Percentiles rank a stretch among this genome's conserved stretches.
Evolutionary conservation across 2,888 invertebrate species (phyloP).

Genomic region (Meteorus cinctellus): DNA sequence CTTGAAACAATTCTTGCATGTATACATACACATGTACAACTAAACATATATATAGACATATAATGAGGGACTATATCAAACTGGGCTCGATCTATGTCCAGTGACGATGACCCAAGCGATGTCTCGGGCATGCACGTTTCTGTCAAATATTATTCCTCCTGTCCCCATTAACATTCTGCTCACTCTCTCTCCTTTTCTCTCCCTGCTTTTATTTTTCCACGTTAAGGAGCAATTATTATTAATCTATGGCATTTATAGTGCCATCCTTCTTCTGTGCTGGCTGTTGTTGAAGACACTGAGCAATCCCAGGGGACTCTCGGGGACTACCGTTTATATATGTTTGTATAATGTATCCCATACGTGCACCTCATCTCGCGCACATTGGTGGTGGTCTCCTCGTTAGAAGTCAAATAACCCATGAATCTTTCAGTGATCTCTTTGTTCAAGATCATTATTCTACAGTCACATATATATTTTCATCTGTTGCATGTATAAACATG

Average conservation of each 20-base stretch:
- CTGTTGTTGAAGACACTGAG: slow-evolving; percentile 9
- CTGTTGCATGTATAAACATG: not conserved
- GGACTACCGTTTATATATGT: not conserved
- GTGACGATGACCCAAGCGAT: slow-evolving; percentile 27
- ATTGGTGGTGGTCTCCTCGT: slow-evolving; percentile 1
- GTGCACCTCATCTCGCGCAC: slow-evolving; percentile 1
- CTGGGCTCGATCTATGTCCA: not conserved
- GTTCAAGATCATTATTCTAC: slow-evolving; percentile 9
- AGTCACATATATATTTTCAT: not conserved
- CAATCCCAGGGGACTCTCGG: slow-evolving; percentile 20
- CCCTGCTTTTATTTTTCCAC: slow-evolving; percentile 31
- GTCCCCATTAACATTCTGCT: slow-evolving; percentile 24
- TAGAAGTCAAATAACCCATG: slow-evolving; percentile 30
- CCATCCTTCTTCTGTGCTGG: slow-evolving; percentile 8
- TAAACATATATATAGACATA: not conserved
- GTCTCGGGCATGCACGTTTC: not conserved
- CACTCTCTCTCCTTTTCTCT: slow-evolving; percentile 27
- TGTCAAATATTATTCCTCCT: slow-evolving; percentile 29
- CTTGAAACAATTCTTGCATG: not conserved
- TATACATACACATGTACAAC: not conserved
- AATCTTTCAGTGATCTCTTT: slow-evolving; percentile 25
- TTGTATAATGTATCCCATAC: not conserved
- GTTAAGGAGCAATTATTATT: slow-evolving; percentile 50
- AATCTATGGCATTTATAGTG: slow-evolving; percentile 47
- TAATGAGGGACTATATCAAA: slow-evolving; percentile 2